Base-by-base conservation (phyloP, 2,113 vertebrate genomes). In the Camelus dromedarius region DNA sequence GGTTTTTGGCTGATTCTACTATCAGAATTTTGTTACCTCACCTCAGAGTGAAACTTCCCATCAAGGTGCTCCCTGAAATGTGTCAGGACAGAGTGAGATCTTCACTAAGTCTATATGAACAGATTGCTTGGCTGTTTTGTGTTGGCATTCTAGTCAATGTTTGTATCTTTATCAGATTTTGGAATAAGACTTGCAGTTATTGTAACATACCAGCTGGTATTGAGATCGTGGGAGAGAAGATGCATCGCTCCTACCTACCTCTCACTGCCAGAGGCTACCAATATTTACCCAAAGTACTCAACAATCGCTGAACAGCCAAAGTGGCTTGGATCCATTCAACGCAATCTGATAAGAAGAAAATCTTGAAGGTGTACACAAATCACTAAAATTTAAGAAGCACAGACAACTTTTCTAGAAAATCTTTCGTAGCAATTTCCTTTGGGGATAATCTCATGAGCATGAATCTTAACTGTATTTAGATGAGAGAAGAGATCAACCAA, bases 131-230 rank as follows among this genome's bases (percentile, higher is more conserved):
- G 24, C 8, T 83, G 3, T 89, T 87, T 91, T 64, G 32, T 81
- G 76, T 70, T 90, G 46, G 32, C 16, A 54, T 94, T 96, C 6
- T 58, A 89, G 42, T 87, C 42, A 95, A 83, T 88, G n/a, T 89
- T 97, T 89, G 16, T 72, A 66, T 88, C 35, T 91, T 90, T 67
- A 32, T 52, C n/a, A 56, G 58, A 66, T 90, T 70, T 96, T 77
- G 84, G 69, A 95, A 80, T 76, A 81, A 91, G 66, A 80, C 14
- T 83, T 92, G 9, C 12, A 42, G 38, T 88, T 81, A 58, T 89
- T 95, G 32, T 93, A 91, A 60, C n/a, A 77, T 67, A 60, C 28
- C 38, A 94, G 52, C 19, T 91, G 92, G 19, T 42, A 66, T 0
- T 76, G 48, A 96, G 52, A 85, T 70, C 6, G 5, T 42, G 1